Conservation (phyloP, 2,888 invertebrate species). For the Pseudococcus jackbeardsleyi region DNA sequence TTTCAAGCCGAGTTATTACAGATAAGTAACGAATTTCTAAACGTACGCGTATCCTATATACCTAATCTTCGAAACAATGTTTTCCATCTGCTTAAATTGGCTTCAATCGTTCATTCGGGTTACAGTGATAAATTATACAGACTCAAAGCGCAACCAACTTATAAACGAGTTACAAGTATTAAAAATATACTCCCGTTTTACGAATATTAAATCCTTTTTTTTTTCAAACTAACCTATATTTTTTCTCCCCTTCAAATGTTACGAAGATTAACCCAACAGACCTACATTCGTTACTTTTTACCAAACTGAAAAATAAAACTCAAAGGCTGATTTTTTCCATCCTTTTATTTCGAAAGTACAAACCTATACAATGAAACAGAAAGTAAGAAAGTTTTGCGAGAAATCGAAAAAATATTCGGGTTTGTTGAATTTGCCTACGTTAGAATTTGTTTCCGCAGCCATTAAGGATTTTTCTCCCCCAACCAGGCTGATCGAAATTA, state of each 20-base stretch:
- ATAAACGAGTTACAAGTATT: conserved; percentile 19
- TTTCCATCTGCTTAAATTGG: conserved; percentile 42
- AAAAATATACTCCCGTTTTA: neutral
- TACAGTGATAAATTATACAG: conserved; percentile 3
- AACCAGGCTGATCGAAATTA: neutral
- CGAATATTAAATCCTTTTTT: conserved; percentile 25
- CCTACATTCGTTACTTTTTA: neutral
- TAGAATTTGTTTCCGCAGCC: neutral
- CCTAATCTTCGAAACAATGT: conserved; percentile 34
- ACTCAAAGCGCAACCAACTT: conserved; percentile 13
- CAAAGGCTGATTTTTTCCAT: no score
- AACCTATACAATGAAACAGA: no score
- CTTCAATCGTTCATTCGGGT: conserved; percentile 39
- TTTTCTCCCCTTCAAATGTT: neutral
- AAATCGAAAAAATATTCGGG: no score
- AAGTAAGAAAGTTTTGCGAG: neutral
- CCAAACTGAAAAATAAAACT: neutral
- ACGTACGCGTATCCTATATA: no score
- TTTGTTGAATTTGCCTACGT: neutral
- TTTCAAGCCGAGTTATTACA: conserved; percentile 19
- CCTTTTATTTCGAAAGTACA: no score
- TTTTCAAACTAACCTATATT: neutral
- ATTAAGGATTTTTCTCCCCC: neutral
- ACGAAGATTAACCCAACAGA: neutral
- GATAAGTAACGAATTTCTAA: conserved; percentile 34